phyloP scores from a whole-genome alignment of 2,113 vertebrate species.

The Conger conger region DNA sequence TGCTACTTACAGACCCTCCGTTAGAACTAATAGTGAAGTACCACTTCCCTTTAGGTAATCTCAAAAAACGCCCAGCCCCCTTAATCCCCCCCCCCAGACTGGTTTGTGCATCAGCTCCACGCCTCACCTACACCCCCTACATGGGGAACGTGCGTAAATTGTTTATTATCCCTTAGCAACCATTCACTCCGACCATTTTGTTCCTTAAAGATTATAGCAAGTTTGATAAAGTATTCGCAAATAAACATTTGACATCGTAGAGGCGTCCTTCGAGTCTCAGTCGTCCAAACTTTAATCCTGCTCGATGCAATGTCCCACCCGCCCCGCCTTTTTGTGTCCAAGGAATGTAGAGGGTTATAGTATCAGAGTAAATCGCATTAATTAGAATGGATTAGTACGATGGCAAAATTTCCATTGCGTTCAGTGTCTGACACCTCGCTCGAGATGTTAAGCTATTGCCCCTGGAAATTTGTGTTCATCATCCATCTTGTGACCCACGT shows the following conservation, averaged over 20 bases:
- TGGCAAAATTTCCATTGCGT: not conserved
- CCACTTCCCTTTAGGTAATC: slow-evolving; percentile 36
- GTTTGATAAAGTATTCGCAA: not conserved
- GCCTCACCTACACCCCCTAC: slow-evolving; percentile 23
- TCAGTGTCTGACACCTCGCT: not conserved
- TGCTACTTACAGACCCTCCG: not conserved
- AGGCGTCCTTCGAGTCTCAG: not conserved
- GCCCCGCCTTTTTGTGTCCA: not conserved
- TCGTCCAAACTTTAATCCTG: not conserved
- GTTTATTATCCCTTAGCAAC: not conserved
- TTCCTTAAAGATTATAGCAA: not conserved
- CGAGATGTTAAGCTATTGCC: not conserved
- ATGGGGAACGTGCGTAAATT: not conserved
- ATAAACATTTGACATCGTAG: not conserved
- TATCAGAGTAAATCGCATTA: not conserved
- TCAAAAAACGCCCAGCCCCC: slow-evolving; percentile 32
- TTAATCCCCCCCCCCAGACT: slow-evolving; percentile 25
- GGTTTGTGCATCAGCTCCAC: slow-evolving; percentile 15
- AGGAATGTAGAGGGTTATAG: not conserved
- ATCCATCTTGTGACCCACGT: not conserved
- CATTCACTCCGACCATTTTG: not conserved
- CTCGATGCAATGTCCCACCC: not conserved
- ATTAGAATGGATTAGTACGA: not conserved
- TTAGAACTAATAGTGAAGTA: slow-evolving; percentile 21
- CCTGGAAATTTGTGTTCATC: not conserved